Percentiles rank a stretch among this genome's conserved stretches.
Conservation (phyloP, 35 echinoderm and acorn worm genomes). For the Lytechinus pictus region DNA sequence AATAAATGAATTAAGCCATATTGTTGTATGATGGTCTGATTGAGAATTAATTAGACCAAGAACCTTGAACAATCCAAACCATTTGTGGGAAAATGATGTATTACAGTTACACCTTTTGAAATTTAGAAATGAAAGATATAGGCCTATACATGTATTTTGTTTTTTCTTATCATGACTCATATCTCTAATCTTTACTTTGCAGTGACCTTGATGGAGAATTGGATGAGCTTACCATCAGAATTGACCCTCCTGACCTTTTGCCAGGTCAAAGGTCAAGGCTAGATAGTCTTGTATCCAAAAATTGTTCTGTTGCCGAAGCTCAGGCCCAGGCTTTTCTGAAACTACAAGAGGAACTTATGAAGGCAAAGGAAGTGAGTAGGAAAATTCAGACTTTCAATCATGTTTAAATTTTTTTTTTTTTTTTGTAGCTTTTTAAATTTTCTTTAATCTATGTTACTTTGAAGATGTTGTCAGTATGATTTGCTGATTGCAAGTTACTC, state of each 20-base stretch:
- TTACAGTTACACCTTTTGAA: not conserved
- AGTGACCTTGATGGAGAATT: constrained; percentile 35
- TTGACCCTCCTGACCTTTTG: constrained; percentile 43
- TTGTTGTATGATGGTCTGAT: too few relatives aligned
- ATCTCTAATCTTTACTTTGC: not conserved
- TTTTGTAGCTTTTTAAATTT: too few relatives aligned
- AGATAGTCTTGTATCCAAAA: constrained; percentile 24
- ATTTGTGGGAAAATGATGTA: not conserved
- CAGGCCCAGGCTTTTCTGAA: constrained; percentile 74
- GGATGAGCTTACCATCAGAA: not conserved
- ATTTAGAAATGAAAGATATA: not conserved
- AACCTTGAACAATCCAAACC: not conserved
- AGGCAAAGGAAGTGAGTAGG: constrained; percentile 78
- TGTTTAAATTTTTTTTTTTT: too few relatives aligned
- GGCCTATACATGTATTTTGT: not conserved
- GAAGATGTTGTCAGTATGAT: too few relatives aligned
- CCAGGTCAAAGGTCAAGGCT: constrained; percentile 25
- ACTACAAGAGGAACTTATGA: constrained; percentile 89
- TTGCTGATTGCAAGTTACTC: too few relatives aligned
- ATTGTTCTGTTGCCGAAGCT: constrained; percentile 49
- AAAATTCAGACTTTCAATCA: too few relatives aligned
- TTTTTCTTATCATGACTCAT: not conserved
- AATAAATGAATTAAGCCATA: too few relatives aligned
- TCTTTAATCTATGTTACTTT: too few relatives aligned
- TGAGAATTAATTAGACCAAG: too few relatives aligned